phyloP scores from a whole-genome alignment of 92 coral and sea anemone species.

The Anthopleura xanthogrammica region DNA sequence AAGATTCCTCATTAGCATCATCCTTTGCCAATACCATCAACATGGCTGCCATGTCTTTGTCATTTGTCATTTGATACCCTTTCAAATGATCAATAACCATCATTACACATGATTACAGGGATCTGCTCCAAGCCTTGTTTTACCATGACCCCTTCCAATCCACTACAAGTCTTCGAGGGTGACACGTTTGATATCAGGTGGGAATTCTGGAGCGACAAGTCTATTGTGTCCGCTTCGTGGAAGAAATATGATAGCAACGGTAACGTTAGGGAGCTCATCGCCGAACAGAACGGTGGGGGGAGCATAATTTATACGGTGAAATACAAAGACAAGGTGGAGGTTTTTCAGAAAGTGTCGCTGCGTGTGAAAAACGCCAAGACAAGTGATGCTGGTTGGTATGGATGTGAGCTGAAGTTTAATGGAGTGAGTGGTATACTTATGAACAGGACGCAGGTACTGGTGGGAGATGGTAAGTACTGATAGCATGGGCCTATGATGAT shows the following conservation, averaged over 20 bases:
- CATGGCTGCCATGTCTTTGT: too few species aligned
- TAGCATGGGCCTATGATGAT: background rate
- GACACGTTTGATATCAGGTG: slow-evolving; percentile 40
- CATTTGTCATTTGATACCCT: too few species aligned
- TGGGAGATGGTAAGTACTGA: background rate
- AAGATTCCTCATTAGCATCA: too few species aligned
- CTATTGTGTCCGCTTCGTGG: slow-evolving; percentile 41
- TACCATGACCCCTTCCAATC: slow-evolving; percentile 51
- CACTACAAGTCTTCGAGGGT: slow-evolving; percentile 36
- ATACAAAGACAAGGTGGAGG: slow-evolving; percentile 17
- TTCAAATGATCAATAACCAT: too few species aligned
- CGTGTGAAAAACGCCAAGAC: slow-evolving; percentile 15
- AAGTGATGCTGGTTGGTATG: slow-evolving; percentile 52
- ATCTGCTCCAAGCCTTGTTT: slow-evolving; percentile 30
- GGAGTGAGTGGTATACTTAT: slow-evolving; percentile 30
- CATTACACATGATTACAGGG: background rate
- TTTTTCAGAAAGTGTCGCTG: slow-evolving; percentile 33
- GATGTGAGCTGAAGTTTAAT: slow-evolving; percentile 49
- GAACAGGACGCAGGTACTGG: slow-evolving; percentile 37
- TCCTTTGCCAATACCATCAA: too few species aligned
- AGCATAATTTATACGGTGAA: slow-evolving; percentile 21
- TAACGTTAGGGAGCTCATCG: slow-evolving; percentile 35
- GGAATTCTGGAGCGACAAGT: slow-evolving; percentile 41
- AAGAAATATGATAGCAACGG: slow-evolving; percentile 25
- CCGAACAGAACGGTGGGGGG: slow-evolving; percentile 36